A percentile compares a stretch with the other conserved stretches of the same genome.
These are phyloP conservation scores for Pagrus major DNA, from an alignment of 2,113 vertebrate genomes.

Conservation along the genomic window DNA sequence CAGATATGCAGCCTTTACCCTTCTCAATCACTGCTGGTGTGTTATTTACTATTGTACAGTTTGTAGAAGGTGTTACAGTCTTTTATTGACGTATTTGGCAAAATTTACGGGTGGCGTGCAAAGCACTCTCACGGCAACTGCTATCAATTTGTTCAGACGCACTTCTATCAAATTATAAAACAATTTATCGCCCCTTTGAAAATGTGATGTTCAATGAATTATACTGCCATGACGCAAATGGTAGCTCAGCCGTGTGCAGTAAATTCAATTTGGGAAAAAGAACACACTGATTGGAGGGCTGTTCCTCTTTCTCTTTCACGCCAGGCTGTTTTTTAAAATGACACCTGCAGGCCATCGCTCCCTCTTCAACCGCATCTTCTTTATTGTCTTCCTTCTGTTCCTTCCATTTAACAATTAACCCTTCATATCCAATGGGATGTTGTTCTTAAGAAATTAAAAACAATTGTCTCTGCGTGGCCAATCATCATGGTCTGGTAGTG, in stretches of 20 bases:
- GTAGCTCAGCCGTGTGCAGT: conserved; percentile 42
- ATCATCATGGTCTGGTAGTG: conserved; percentile 68
- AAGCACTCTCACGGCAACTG: conserved; percentile 56
- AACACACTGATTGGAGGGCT: conserved; percentile 49
- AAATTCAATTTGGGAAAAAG: conserved; percentile 56
- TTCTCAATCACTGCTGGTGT: conserved; percentile 3
- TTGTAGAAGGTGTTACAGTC: conserved; percentile 41
- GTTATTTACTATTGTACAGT: conserved; percentile 14
- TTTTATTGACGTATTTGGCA: conserved; percentile 57
- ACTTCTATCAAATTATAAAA: conserved; percentile 63
- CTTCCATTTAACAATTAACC: conserved; percentile 55
- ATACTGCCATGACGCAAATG: conserved; percentile 70
- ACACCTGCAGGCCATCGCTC: conserved; percentile 48
- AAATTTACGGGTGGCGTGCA: conserved; percentile 50
- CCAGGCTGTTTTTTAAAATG: conserved; percentile 31
- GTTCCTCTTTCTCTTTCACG: conserved; percentile 44
- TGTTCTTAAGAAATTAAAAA: conserved; percentile 32
- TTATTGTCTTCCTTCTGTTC: conserved; percentile 25
- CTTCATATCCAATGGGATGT: conserved; percentile 47
- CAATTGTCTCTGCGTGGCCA: conserved; percentile 59
- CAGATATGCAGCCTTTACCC: conserved; percentile 11
- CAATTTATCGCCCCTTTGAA: conserved; percentile 64
- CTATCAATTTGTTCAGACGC: conserved; percentile 55
- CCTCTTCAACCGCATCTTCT: conserved; percentile 21
- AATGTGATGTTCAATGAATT: conserved; percentile 57